phyloP scores from a whole-genome alignment of 1,140 invertebrate species.

The Halyomorpha halys region DNA sequence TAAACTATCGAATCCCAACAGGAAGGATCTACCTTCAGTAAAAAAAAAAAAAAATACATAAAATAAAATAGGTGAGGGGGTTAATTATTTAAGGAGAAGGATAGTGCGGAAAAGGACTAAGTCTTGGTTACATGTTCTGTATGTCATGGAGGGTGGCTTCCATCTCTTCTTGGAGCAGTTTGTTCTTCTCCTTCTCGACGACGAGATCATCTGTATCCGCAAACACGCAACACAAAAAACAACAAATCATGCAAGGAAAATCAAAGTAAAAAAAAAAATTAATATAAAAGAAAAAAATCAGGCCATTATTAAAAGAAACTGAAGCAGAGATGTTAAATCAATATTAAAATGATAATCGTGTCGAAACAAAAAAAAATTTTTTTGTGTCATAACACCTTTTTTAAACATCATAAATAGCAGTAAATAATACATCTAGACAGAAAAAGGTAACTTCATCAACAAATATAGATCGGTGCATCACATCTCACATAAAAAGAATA shows the following conservation, averaged over 20 bases:
- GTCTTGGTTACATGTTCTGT: conserved; percentile 84
- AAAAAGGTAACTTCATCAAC: too few relatives aligned
- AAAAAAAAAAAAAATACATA: conserved; percentile 11
- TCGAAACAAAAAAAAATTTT: too few relatives aligned
- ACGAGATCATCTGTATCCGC: conserved; percentile 79
- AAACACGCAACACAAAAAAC: conserved; percentile 29
- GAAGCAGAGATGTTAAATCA: not conserved
- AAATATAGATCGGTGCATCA: too few relatives aligned
- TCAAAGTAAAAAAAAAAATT: not conserved
- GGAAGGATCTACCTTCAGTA: too few relatives aligned
- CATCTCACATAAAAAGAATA: too few relatives aligned
- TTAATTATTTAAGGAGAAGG: not conserved
- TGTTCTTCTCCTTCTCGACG: conserved; percentile 90
- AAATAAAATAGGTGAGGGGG: not conserved
- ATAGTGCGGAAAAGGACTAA: not conserved
- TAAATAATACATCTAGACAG: too few relatives aligned
- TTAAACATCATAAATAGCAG: too few relatives aligned
- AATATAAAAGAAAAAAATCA: not conserved
- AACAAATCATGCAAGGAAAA: conserved; percentile 14
- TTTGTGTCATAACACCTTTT: too few relatives aligned
- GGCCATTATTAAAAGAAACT: not conserved
- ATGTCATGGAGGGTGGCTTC: conserved; percentile 98
- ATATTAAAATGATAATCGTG: too few relatives aligned
- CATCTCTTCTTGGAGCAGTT: conserved; percentile 95
- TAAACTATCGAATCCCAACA: too few relatives aligned